Base-by-base conservation (phyloP, 1,140 invertebrate genomes). In the Nymphalis io region DNA sequence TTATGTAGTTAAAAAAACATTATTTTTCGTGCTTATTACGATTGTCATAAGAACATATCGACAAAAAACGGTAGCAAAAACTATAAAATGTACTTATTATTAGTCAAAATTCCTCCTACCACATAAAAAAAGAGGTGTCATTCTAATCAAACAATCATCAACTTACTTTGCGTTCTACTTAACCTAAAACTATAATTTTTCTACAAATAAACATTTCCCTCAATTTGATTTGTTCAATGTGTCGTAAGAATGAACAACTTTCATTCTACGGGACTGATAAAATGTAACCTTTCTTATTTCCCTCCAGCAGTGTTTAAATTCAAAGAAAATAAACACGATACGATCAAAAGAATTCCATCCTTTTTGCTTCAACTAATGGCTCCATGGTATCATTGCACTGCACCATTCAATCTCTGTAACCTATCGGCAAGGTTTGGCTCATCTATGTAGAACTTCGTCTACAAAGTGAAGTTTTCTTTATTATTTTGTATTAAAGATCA, bases 351-450 rank as follows among this genome's bases (percentile, higher is more conserved):
- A 79, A 79, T 88, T 83, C 81, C 74, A 73, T 81, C 78, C 77
- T 87, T 85, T 87, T 89, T 85, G 78, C 80, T 82, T 71, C 72
- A 81, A 75, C 79, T 87, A 89, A 90, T 88, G 78, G 79, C 73
- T 83, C 75, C 72, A 72, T 74, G 76, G 79, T 89, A 86, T 90
- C 82, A 84, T 79, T 84, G 82, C 82, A 73, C 79, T 79, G 76
- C 63, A 81, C 86, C 80, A 88, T 87, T 90, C 85, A 85, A 90
- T 88, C 84, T 87, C 80, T 81, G 82, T 83, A 81, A 72, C 75
- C 72, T 68, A 78, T 79, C 58, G 69, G 67, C 55, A 23, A 55
- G 27, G 21, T 69, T 66, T 63, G 13, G 46, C 16, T 39, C 16
- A 27, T 68, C 0, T 42, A 77, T 58, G 44, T 68, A 13, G n/a